Evolutionary conservation across 2,888 invertebrate species (phyloP).

Genomic region (Lochmaea capreae): DNA sequence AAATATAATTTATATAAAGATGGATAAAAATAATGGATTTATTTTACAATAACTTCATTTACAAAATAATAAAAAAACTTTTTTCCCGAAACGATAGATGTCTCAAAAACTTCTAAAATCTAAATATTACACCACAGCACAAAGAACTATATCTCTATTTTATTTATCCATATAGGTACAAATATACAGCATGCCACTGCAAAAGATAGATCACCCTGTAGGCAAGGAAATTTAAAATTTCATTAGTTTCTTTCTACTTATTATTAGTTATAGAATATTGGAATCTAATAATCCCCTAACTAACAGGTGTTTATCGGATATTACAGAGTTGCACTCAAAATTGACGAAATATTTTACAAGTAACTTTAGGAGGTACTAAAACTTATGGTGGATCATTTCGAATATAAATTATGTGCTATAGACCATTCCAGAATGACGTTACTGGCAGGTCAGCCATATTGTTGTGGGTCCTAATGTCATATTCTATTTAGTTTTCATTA

Average conservation of each 20-base stretch:
- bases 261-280: background rate
- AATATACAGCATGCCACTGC: constrained; percentile 66
- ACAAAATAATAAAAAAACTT: constrained; percentile 56
- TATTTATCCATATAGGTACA: constrained; percentile 67
- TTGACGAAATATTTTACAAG: no score
- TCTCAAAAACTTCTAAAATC: constrained; percentile 62
- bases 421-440: no score
- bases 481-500: no score
- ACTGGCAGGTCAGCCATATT: no score
- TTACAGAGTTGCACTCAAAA: no score
- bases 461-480: no score
- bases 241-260: background rate
- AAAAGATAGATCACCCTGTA: constrained; percentile 44
- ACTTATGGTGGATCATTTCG: no score
- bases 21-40: constrained; percentile 59
- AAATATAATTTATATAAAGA: constrained; percentile 59
- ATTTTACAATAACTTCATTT: constrained; percentile 59
- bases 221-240: background rate
- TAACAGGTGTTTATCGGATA: no score
- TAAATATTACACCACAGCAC: constrained; percentile 68
- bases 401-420: no score
- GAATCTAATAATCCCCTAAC: no score
- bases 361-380: no score
- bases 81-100: constrained; percentile 49
- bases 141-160: constrained; percentile 65